Evolutionary conservation across 2,797 vertebrate species (phyloP).

Genomic region (Pipistrellus pipistrellus): DNA sequence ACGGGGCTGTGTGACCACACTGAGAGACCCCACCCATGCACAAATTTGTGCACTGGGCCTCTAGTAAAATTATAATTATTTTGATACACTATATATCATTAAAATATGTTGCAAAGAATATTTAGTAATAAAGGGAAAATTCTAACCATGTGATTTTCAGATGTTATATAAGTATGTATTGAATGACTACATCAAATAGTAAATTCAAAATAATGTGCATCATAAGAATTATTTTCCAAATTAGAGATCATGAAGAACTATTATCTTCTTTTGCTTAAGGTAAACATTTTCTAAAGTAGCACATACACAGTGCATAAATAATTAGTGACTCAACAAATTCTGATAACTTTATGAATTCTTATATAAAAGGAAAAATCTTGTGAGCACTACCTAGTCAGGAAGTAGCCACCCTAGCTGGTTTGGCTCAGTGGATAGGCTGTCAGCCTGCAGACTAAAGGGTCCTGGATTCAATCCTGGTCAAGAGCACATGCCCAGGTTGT

Average conservation of each 20-base stretch:
- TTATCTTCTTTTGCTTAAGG: slow-evolving; percentile 48
- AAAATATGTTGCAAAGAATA: slow-evolving; percentile 69
- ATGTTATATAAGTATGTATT: slow-evolving; percentile 40
- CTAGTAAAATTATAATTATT: slow-evolving; percentile 37
- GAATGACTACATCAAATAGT: slow-evolving; percentile 41
- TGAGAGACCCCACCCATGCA: no score
- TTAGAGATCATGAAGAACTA: not conserved
- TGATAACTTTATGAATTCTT: not conserved
- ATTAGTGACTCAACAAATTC: slow-evolving; percentile 6
- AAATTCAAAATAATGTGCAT: slow-evolving; percentile 56
- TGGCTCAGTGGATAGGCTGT: no score
- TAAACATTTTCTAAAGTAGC: slow-evolving; percentile 47
- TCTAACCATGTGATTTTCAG: slow-evolving; percentile 44
- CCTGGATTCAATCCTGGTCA: no score
- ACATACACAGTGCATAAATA: not conserved
- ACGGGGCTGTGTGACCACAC: no score
- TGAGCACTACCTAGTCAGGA: not conserved
- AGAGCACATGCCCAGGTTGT: no score
- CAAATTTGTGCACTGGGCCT: no score
- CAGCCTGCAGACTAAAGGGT: no score
- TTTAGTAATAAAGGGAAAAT: slow-evolving; percentile 62
- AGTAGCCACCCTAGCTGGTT: not conserved
- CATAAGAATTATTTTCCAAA: slow-evolving; percentile 26
- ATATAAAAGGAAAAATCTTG: not conserved
- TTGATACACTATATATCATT: slow-evolving; percentile 59